phyloP scores from a whole-genome alignment of 2,888 invertebrate genomes.

The Trichacis sp. region DNA sequence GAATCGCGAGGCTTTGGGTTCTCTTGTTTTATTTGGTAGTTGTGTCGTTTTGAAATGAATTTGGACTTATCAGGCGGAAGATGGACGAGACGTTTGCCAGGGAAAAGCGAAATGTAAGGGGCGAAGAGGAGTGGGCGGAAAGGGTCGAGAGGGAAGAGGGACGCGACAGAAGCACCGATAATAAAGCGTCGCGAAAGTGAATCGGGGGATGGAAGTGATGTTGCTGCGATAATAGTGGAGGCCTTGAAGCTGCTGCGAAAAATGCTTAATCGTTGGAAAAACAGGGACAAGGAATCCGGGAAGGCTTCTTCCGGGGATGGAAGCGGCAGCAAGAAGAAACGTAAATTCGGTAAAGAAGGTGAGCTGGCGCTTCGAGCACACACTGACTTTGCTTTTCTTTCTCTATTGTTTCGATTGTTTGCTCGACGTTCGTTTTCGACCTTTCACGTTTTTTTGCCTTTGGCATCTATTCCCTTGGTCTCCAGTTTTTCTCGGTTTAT shows the following conservation, averaged over 20 bases:
- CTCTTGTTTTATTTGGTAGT: too few relatives aligned
- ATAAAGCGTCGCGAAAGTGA: slow-evolving; percentile 30
- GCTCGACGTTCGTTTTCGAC: background rate
- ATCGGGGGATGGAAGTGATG: slow-evolving; percentile 29
- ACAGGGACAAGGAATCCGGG: slow-evolving; percentile 82
- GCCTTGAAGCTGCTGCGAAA: slow-evolving; percentile 52
- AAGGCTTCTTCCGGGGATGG: slow-evolving; percentile 73
- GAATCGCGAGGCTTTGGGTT: too few relatives aligned
- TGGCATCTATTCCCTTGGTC: too few relatives aligned
- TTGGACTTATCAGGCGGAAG: slow-evolving; percentile 29
- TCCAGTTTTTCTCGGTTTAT: too few relatives aligned
- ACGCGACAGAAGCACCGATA: slow-evolving; percentile 24
- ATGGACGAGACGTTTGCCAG: slow-evolving; percentile 45
- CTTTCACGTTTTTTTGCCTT: background rate
- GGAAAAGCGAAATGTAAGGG: too few relatives aligned
- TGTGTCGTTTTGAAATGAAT: too few relatives aligned
- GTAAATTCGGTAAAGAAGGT: slow-evolving; percentile 85
- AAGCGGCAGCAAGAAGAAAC: slow-evolving; percentile 79
- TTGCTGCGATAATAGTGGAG: slow-evolving; percentile 31
- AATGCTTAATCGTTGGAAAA: slow-evolving; percentile 89
- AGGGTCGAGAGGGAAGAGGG: too few relatives aligned
- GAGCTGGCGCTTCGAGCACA: slow-evolving; percentile 36
- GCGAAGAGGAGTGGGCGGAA: too few relatives aligned
- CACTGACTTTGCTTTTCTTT: too few relatives aligned
- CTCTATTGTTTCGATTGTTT: too few relatives aligned